A percentile compares a stretch with the other conserved stretches of the same genome.
Evolutionary conservation across 2,888 invertebrate species (phyloP).

Genomic region (Drosophila robusta): DNA sequence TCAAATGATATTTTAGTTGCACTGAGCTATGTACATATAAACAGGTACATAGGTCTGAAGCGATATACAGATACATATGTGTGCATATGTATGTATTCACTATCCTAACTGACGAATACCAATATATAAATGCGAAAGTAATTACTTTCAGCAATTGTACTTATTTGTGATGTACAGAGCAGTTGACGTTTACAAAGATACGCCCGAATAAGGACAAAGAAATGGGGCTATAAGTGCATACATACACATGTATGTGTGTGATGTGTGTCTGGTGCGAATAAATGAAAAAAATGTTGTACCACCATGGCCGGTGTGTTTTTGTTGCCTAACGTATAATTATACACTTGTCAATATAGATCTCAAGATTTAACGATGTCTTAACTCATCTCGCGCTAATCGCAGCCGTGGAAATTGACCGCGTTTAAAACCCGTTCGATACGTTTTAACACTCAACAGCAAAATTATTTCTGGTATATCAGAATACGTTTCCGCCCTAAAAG

Average conservation of each 20-base stretch:
- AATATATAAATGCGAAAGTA: background rate
- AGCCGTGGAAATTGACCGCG: conserved; percentile 72
- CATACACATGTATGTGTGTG: conserved; percentile 1
- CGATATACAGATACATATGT: background rate
- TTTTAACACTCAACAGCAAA: conserved; percentile 78
- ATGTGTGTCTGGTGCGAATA: conserved; percentile 2
- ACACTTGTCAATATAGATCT: conserved; percentile 21
- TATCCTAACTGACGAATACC: background rate
- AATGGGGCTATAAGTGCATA: background rate
- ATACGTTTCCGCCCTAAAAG: conserved; percentile 84
- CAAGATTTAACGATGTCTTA: conserved; percentile 20
- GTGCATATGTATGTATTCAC: conserved; percentile 5
- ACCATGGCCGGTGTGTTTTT: conserved; percentile 46
- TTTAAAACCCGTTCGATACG: conserved; percentile 82
- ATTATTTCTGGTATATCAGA: conserved; percentile 84
- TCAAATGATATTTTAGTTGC: background rate
- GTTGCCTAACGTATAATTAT: conserved; percentile 16
- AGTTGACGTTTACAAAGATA: background rate
- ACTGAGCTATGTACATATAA: conserved; percentile 3
- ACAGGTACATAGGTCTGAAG: background rate
- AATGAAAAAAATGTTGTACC: conserved; percentile 21
- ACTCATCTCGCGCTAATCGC: conserved; percentile 39
- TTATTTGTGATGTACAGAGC: background rate
- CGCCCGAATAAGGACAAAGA: conserved; percentile 3
- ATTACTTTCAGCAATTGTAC: background rate